Conservation (phyloP, 1,140 invertebrate species). For the Drosophila athabasca region DNA sequence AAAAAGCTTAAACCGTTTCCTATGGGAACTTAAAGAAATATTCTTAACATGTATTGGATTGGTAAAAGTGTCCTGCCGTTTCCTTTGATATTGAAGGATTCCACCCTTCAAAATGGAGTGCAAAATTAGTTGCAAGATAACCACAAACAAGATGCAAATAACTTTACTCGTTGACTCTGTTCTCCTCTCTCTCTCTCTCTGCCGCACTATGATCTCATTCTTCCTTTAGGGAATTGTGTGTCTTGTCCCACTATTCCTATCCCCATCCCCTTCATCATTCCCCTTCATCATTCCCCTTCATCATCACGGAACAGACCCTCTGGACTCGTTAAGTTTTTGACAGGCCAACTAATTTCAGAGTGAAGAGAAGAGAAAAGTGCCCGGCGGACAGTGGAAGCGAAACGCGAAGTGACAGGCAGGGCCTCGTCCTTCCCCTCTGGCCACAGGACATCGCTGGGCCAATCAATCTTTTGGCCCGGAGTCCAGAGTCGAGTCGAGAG, state of each 20-base stretch:
- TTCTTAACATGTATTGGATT: too few relatives aligned
- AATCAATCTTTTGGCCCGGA: constrained; percentile 53
- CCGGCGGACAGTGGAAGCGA: constrained; percentile 16
- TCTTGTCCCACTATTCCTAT: too few relatives aligned
- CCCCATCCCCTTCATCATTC: constrained; percentile 1
- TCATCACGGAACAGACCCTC: constrained; percentile 10
- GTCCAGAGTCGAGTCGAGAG: constrained; percentile 1
- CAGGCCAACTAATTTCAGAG: constrained; percentile 52
- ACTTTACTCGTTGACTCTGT: not conserved
- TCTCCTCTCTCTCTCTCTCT: not conserved
- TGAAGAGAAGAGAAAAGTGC: constrained; percentile 17
- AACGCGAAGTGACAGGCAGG: constrained; percentile 45
- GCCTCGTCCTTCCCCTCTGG: constrained; percentile 10
- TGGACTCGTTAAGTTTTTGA: constrained; percentile 44
- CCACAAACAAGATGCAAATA: constrained; percentile 11
- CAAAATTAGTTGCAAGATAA: not conserved
- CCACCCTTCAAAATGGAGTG: constrained; percentile 6
- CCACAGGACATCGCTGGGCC: constrained; percentile 25
- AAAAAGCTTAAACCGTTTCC: too few relatives aligned
- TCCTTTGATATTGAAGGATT: too few relatives aligned
- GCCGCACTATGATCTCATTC: constrained; percentile 31
- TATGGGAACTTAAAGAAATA: too few relatives aligned
- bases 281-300: too few relatives aligned
- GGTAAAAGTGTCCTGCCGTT: too few relatives aligned
- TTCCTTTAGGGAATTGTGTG: constrained; percentile 7